These are phyloP conservation scores for Catocala fraxini DNA, from an alignment of 2,888 invertebrate genomes.

Conservation along the genomic window DNA sequence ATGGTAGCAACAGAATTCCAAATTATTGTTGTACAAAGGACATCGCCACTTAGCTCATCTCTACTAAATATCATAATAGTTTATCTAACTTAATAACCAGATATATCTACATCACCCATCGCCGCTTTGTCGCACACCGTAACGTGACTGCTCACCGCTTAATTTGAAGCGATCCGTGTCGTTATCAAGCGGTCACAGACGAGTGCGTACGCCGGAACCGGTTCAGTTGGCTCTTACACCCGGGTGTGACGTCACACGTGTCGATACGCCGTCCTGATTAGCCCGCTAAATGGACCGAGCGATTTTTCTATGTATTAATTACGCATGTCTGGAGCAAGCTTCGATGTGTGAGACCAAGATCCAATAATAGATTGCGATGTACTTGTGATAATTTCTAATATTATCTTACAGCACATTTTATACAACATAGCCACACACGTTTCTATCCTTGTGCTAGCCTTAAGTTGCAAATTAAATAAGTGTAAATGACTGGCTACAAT, in stretches of 20 bases:
- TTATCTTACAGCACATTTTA: too few species aligned
- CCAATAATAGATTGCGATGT: too few species aligned
- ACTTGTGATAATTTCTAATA: too few species aligned
- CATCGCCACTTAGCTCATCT: too few species aligned
- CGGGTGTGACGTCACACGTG: constrained; percentile 13
- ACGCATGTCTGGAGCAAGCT: not conserved
- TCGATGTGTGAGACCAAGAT: too few species aligned
- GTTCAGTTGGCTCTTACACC: constrained; percentile 24
- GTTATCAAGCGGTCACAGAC: constrained; percentile 45
- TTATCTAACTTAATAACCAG: not conserved
- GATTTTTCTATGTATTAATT: constrained; percentile 1
- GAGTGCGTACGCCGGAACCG: constrained; percentile 32
- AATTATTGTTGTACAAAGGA: too few species aligned
- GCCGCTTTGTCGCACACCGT: not conserved
- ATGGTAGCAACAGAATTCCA: too few species aligned
- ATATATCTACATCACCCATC: not conserved
- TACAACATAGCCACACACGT: too few species aligned
- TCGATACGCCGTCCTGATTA: constrained; percentile 11
- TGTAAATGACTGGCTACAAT: too few species aligned
- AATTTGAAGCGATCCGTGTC: constrained; percentile 31
- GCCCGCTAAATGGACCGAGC: constrained; percentile 1
- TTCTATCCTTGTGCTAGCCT: too few species aligned
- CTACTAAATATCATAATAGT: too few species aligned
- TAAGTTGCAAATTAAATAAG: too few species aligned
- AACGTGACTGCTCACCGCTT: constrained; percentile 20